Base-by-base conservation (phyloP, 2,797 vertebrate species). In the Enteromius fasciolatus region DNA sequence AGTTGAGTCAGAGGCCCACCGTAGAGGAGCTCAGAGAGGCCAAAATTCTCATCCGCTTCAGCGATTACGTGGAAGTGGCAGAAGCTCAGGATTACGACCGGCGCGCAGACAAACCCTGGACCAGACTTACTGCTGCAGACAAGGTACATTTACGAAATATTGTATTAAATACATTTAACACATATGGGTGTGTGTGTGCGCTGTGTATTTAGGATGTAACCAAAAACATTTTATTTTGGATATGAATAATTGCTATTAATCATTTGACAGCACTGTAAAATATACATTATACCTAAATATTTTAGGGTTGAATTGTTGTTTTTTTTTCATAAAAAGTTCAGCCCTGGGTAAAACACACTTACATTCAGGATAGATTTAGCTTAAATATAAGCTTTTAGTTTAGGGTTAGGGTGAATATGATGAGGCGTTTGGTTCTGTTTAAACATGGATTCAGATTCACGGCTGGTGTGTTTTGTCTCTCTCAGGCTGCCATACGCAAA, bases 21-120 rank as follows among this genome's bases (percentile, higher is more conserved):
- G 98, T 99, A 10, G 97, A 98, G 92, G 98, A 99, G 88, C 92
- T 99, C 75, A 93, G 98, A 57, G 97, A 99, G 87, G 96, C 97
- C 2, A 99, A 97, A 91, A 99, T 99, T 90, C 96, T 99, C 76
- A 99, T 99, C 88, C 97, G 97, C 88, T 99, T 99, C 93, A 99
- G 97, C 0, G 98, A 99, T 93, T 99, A 99, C 0, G 98, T 99
- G 92, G 98, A 99, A 85, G 95, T 98, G 33, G 97, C 98, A 0
- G 97, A 99, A 0, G 97, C 97, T 8, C 97, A 99, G 94, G 97
- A 99, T 92, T 99, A 99, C 0, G 98, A 99, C 93, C 92, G 98
- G 84, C 95, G 98, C 82, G 98, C 98, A 0, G 98, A 99, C 92
- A 99, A 99, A 86, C 98, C 98, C 0, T 99, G 98, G 98, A 99